These are phyloP conservation scores for Kryphioiulus occultus DNA, from an alignment of 2,888 invertebrate genomes.

Conservation along the genomic window DNA sequence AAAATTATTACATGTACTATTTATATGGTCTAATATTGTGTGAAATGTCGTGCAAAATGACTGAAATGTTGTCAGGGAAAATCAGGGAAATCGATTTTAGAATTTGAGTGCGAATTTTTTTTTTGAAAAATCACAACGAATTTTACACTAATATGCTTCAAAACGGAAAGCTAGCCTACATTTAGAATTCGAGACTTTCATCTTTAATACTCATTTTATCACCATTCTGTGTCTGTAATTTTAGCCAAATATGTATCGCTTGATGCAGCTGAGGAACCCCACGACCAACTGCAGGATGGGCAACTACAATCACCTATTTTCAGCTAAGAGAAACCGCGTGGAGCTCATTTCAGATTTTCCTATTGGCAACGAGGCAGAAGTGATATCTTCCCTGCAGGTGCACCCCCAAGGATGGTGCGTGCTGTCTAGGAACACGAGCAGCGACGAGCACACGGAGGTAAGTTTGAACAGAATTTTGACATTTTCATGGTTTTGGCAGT, in stretches of 20 bases:
- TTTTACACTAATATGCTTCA: too few species aligned
- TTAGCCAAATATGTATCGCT: conserved; percentile 85
- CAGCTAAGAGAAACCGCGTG: conserved; percentile 80
- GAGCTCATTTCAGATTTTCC: conserved; percentile 94
- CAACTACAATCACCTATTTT: conserved; percentile 82
- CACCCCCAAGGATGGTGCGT: conserved; percentile 92
- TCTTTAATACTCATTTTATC: too few species aligned
- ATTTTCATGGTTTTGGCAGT: background rate
- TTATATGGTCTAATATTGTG: too few species aligned
- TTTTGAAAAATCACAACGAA: too few species aligned
- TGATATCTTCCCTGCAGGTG: conserved; percentile 86
- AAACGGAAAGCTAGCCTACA: too few species aligned
- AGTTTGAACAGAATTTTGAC: conserved; percentile 54
- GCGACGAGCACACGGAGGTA: conserved; percentile 85
- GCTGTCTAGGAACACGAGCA: conserved; percentile 84
- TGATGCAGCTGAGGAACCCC: conserved; percentile 82
- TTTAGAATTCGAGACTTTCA: too few species aligned
- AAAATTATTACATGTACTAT: too few species aligned
- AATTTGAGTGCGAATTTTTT: too few species aligned
- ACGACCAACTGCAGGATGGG: conserved; percentile 82
- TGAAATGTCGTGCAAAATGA: too few species aligned
- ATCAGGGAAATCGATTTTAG: too few species aligned
- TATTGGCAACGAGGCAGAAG: conserved; percentile 82
- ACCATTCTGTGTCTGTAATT: too few species aligned
- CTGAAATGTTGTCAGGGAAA: too few species aligned